Evolutionary conservation across 2,888 invertebrate genomes (phyloP).

Genomic region (Drosophila diplacantha): DNA sequence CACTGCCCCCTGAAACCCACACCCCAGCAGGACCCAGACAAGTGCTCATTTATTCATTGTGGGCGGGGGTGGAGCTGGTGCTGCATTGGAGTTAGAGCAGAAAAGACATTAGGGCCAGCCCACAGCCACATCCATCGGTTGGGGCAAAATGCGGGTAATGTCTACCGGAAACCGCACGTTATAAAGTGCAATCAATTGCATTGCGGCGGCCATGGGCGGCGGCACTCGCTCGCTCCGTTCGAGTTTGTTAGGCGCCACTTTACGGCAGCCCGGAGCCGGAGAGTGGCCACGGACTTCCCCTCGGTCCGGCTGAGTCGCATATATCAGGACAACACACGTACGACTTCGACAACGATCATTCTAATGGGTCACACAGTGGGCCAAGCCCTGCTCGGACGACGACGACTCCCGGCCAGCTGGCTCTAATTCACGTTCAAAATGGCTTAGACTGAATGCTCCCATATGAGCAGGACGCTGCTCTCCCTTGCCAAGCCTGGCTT

Average conservation of each 20-base stretch:
- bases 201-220: constrained; percentile 60
- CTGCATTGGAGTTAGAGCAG: constrained; percentile 37
- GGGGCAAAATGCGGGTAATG: constrained; percentile 64
- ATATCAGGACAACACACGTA: constrained; percentile 64
- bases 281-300: constrained; percentile 14
- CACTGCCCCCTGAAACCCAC: constrained; percentile 1
- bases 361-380: constrained; percentile 69
- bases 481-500: constrained; percentile 19
- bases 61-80: constrained; percentile 33
- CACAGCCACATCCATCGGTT: constrained; percentile 19
- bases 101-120: constrained; percentile 64
- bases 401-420: constrained; percentile 34
- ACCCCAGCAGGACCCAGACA: constrained; percentile 44
- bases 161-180: constrained; percentile 73
- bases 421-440: constrained; percentile 63
- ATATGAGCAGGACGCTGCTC: constrained; percentile 39
- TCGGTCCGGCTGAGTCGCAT: constrained; percentile 49
- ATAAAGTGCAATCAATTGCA: constrained; percentile 74
- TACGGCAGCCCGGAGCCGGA: constrained; percentile 44
- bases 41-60: constrained; percentile 71
- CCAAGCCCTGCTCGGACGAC: constrained; percentile 36
- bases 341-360: constrained; percentile 69
- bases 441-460: constrained; percentile 54
- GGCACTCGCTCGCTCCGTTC: constrained; percentile 16
- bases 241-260: constrained; percentile 65